phyloP scores from a whole-genome alignment of 2,888 invertebrate species.

The Hipparchia semele region DNA sequence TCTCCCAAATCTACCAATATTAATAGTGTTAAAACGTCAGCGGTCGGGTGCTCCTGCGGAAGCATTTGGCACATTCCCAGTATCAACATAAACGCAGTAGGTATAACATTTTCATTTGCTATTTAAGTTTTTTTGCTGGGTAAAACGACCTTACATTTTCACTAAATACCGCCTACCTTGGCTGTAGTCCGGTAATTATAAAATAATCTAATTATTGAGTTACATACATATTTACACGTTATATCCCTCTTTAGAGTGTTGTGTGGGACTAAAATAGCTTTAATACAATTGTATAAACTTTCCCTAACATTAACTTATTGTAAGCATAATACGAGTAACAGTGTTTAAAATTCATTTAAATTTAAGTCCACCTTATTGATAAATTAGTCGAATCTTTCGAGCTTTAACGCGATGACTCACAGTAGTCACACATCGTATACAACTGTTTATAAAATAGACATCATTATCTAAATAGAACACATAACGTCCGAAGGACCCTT shows the following conservation, averaged over 20 bases:
- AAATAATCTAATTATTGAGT: constrained; percentile 53
- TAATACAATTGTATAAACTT: constrained; percentile 75
- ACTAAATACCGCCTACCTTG: constrained; percentile 45
- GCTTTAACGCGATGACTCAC: constrained; percentile 69
- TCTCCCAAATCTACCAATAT: constrained; percentile 54
- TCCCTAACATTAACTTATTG: constrained; percentile 75
- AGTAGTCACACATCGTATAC: constrained; percentile 81
- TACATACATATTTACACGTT: constrained; percentile 66
- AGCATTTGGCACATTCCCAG: constrained; percentile 81
- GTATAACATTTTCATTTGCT: constrained; percentile 51
- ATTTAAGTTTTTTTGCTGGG: constrained; percentile 48
- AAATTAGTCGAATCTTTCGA: constrained; percentile 66
- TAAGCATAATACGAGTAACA: constrained; percentile 80
- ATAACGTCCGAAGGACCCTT: constrained; percentile 47
- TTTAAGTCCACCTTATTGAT: constrained; percentile 70
- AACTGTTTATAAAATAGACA: constrained; percentile 79
- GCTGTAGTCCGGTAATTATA: constrained; percentile 44
- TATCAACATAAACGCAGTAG: constrained; percentile 56
- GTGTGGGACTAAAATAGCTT: constrained; percentile 73
- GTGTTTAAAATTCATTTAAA: constrained; percentile 78
- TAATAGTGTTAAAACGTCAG: constrained; percentile 69
- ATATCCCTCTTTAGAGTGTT: constrained; percentile 52
- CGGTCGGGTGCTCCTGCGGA: constrained; percentile 65
- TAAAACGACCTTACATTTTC: constrained; percentile 50
- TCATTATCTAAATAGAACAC: constrained; percentile 70